Conservation (phyloP, 1,140 invertebrate genomes). For the Chymomyza costata region DNA sequence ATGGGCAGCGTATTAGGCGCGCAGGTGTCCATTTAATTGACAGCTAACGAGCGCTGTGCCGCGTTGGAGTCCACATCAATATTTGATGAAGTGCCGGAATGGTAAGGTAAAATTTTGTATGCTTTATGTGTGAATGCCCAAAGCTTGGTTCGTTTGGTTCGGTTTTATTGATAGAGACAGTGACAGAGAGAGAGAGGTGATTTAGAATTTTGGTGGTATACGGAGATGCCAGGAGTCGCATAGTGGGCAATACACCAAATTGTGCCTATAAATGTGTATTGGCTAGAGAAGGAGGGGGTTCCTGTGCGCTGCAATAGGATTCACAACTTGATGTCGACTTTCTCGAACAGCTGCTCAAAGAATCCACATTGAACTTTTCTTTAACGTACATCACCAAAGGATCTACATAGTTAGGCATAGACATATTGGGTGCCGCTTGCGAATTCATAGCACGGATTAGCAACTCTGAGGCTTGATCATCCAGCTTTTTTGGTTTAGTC, state of each 20-base stretch:
- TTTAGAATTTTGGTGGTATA: slow-evolving; percentile 15
- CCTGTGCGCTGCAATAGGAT: too few relatives aligned
- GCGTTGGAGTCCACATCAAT: slow-evolving; percentile 47
- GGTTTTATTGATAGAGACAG: too few relatives aligned
- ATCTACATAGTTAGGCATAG: neutral
- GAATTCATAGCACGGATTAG: too few relatives aligned
- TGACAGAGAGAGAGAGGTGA: neutral
- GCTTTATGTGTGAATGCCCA: too few relatives aligned
- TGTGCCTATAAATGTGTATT: too few relatives aligned
- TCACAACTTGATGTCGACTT: neutral
- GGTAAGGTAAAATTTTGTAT: too few relatives aligned
- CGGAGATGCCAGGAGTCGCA: slow-evolving; percentile 19
- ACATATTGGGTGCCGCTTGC: too few relatives aligned
- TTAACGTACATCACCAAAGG: slow-evolving; percentile 4
- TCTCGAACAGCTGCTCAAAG: neutral
- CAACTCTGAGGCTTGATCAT: too few relatives aligned
- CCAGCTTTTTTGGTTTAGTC: too few relatives aligned
- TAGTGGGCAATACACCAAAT: slow-evolving; percentile 13
- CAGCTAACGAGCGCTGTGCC: slow-evolving; percentile 54
- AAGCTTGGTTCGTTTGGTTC: too few relatives aligned
- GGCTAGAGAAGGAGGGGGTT: too few relatives aligned
- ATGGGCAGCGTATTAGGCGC: slow-evolving; percentile 52
- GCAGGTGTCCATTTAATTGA: slow-evolving; percentile 69
- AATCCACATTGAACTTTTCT: slow-evolving; percentile 2
- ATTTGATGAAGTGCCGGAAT: slow-evolving; percentile 56